phyloP scores from a whole-genome alignment of 2,113 vertebrate genomes.

The Raja brachyura region DNA sequence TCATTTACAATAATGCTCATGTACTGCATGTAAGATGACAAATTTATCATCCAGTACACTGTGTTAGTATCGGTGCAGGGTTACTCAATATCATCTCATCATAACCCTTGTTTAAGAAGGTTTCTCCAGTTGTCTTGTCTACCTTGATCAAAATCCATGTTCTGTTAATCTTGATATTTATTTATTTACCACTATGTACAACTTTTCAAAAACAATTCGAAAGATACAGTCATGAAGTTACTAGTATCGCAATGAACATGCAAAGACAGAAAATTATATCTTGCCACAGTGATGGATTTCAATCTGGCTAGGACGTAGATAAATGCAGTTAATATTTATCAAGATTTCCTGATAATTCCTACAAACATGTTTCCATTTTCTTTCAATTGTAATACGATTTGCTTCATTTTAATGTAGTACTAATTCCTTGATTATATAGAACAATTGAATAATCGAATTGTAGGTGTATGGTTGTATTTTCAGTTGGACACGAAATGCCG shows the following conservation, averaged over 20 bases:
- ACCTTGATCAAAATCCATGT: background rate
- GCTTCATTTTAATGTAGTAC: background rate
- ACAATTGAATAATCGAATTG: background rate
- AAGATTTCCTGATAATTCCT: background rate
- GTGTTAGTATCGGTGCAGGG: background rate
- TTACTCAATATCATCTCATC: background rate
- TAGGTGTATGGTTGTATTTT: background rate
- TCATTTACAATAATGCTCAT: background rate
- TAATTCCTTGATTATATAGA: background rate
- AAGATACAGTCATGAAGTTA: background rate
- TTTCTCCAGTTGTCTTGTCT: too few relatives aligned
- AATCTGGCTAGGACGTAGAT: background rate
- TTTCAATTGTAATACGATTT: background rate
- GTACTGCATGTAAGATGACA: background rate
- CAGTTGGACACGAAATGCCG: background rate
- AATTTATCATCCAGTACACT: background rate
- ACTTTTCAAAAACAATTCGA: background rate
- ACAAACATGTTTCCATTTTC: background rate
- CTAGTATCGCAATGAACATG: background rate
- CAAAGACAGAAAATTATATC: background rate
- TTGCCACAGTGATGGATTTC: background rate
- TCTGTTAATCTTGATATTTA: background rate
- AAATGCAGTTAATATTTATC: background rate
- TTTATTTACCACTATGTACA: background rate
- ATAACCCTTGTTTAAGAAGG: background rate